These are phyloP conservation scores for Prorops nasuta DNA, from an alignment of 1,140 invertebrate genomes.

Conservation along the genomic window DNA sequence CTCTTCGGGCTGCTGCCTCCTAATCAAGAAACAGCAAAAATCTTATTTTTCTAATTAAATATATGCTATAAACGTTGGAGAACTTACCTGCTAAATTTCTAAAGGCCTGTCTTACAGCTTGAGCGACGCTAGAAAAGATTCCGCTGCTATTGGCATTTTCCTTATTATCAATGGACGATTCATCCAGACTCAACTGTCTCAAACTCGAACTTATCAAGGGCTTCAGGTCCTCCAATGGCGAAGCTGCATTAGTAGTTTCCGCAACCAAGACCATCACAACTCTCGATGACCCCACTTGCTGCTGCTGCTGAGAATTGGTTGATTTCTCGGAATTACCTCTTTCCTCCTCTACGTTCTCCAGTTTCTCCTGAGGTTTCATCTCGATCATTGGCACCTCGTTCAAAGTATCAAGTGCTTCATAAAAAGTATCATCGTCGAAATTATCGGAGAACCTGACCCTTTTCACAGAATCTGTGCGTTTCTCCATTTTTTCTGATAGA, in stretches of 20 bases:
- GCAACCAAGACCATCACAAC: slow-evolving; percentile 44
- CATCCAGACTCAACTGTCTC: slow-evolving; percentile 26
- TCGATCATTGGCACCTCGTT: background rate
- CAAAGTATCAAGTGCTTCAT: background rate
- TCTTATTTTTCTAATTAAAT: too few species aligned
- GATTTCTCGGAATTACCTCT: background rate
- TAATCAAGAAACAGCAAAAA: too few species aligned
- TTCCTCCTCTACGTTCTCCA: slow-evolving; percentile 5
- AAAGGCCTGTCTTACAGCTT: slow-evolving; percentile 37
- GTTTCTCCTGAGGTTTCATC: background rate
- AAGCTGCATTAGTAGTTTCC: slow-evolving; percentile 18
- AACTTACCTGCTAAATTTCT: slow-evolving; percentile 38
- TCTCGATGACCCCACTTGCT: slow-evolving; percentile 16
- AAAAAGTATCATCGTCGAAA: slow-evolving; percentile 10
- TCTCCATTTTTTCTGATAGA: background rate
- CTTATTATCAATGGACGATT: slow-evolving; percentile 5
- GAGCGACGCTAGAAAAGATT: slow-evolving; percentile 35
- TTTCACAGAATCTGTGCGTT: slow-evolving; percentile 18
- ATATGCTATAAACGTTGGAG: background rate
- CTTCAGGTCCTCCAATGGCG: slow-evolving; percentile 23
- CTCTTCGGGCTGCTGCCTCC: too few species aligned
- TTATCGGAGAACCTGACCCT: slow-evolving; percentile 36
- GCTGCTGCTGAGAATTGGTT: background rate
- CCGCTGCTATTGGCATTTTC: slow-evolving; percentile 14
- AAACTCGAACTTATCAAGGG: slow-evolving; percentile 41